Percentiles rank a stretch among this genome's conserved stretches.
phyloP scores from a whole-genome alignment of 2,797 vertebrate genomes.

The Alca torda region DNA sequence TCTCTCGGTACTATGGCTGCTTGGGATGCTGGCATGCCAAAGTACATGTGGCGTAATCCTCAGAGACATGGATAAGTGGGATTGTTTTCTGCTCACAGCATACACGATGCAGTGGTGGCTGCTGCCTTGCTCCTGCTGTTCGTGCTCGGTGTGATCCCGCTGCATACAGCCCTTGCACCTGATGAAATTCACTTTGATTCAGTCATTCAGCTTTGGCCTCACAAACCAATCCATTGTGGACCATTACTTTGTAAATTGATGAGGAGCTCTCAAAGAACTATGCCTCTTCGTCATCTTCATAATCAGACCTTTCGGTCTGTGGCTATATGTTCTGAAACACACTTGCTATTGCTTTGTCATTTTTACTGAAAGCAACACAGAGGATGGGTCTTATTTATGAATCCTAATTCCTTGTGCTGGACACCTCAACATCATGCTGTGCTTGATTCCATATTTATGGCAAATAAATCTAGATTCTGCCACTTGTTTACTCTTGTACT shows the following conservation, averaged over 20 bases:
- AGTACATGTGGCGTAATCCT: neutral
- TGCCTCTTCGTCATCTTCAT: neutral
- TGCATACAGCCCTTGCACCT: neutral
- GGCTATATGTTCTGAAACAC: neutral
- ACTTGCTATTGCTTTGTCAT: neutral
- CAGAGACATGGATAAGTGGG: neutral
- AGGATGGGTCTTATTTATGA: neutral
- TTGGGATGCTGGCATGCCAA: neutral
- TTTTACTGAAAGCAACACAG: neutral
- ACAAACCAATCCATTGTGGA: neutral
- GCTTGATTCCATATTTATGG: neutral
- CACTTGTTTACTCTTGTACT: neutral
- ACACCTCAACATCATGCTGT: neutral
- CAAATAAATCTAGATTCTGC: conserved; percentile 40
- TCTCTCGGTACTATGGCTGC: neutral
- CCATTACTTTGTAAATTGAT: neutral
- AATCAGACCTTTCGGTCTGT: neutral
- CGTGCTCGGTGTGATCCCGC: neutral
- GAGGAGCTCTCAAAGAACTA: neutral
- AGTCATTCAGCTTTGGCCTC: neutral
- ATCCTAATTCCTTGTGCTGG: neutral
- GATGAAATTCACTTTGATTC: neutral
- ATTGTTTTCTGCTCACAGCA: neutral
- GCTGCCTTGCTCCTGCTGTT: neutral
- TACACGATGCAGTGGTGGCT: neutral